Evolutionary conservation across 2,797 vertebrate genomes (phyloP).

Genomic region (Lagocephalus sceleratus): DNA sequence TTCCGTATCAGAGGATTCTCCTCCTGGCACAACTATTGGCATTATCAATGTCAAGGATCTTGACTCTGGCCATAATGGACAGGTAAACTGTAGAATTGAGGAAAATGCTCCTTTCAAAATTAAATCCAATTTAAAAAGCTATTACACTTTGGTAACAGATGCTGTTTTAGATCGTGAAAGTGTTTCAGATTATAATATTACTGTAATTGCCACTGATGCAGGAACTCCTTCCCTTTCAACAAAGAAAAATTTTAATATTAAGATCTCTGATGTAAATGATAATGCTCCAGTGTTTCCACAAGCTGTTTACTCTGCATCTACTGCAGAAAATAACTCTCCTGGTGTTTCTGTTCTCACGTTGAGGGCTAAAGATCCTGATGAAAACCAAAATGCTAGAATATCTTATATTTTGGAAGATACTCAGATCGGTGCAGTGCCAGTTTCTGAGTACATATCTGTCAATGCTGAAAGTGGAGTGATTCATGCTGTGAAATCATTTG

Average conservation of each 20-base stretch:
- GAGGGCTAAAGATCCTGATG: constrained; percentile 47
- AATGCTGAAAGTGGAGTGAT: constrained; percentile 66
- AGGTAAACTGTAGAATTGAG: constrained; percentile 45
- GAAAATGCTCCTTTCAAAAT: constrained; percentile 62
- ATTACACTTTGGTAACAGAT: constrained; percentile 63
- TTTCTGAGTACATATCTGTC: constrained; percentile 45
- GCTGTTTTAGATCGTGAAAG: constrained; percentile 59
- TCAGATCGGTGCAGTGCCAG: constrained; percentile 12
- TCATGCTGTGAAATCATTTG: constrained; percentile 42
- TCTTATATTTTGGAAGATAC: constrained; percentile 59
- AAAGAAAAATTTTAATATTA: constrained; percentile 36
- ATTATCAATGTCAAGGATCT: constrained; percentile 57
- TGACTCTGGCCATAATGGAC: constrained; percentile 52
- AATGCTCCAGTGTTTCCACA: constrained; percentile 58
- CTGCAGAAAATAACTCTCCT: constrained; percentile 57
- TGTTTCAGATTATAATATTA: constrained; percentile 61
- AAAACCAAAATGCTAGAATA: constrained; percentile 66
- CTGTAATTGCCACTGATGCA: constrained; percentile 52
- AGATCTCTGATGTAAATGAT: constrained; percentile 69
- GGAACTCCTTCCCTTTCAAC: constrained; percentile 56
- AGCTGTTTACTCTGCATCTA: constrained; percentile 26
- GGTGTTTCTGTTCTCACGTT: constrained; percentile 49
- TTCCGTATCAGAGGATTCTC: constrained; percentile 51
- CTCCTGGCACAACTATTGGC: constrained; percentile 55
- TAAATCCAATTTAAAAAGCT: constrained; percentile 48